These are phyloP conservation scores for Gadus chalcogrammus DNA, from an alignment of 2,113 vertebrate genomes.

Conservation along the genomic window DNA sequence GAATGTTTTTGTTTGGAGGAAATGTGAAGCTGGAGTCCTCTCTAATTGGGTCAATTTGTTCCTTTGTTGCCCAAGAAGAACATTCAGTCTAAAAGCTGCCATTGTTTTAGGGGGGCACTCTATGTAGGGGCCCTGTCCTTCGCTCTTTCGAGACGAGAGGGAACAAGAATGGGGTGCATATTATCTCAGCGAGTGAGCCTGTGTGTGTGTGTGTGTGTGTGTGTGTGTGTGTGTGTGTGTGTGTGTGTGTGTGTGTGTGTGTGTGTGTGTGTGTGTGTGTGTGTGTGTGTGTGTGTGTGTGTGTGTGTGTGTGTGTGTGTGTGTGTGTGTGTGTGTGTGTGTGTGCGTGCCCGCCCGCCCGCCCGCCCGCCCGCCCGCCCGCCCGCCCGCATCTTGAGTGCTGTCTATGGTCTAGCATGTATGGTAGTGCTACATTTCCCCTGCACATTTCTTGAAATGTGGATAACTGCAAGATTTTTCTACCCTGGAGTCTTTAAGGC, in stretches of 20 bases:
- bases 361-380: too few species aligned
- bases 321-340: conserved; percentile 1
- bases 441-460: too few species aligned
- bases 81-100: conserved; percentile 54
- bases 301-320: conserved; percentile 1
- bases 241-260: neutral
- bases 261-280: neutral
- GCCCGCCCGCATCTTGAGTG: neutral
- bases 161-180: neutral
- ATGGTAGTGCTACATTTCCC: too few species aligned
- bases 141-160: conserved; percentile 2
- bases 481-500: too few species aligned
- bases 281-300: neutral
- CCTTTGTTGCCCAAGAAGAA: conserved; percentile 53
- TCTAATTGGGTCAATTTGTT: conserved; percentile 50
- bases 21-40: conserved; percentile 19
- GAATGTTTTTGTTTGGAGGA: conserved; percentile 10
- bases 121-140: conserved; percentile 40
- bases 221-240: neutral
- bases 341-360: too few species aligned
- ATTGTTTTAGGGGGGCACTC: conserved; percentile 52
- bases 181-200: too few species aligned
- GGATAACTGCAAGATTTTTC: too few species aligned
- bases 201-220: conserved; percentile 12
- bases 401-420: neutral